Evolutionary conservation across 2,888 invertebrate genomes (phyloP), one percentile per base, ranked within the genome.

Genomic region (Nemotelus nigrinus): DNA sequence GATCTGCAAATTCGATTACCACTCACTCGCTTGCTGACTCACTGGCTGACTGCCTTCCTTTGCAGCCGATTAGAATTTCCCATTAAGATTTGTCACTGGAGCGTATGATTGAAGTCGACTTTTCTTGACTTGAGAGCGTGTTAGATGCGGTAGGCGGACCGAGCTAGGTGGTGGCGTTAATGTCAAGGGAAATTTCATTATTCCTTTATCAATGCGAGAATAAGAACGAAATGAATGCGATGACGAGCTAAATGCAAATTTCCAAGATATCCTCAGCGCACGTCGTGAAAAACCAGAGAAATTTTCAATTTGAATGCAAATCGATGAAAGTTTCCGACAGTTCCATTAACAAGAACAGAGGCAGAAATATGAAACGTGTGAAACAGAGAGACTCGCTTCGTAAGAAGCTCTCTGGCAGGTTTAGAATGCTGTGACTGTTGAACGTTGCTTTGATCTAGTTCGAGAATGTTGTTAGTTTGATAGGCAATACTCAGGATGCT

Each of bases 271-370:
- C 43, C 63, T 25, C 25, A 25, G 43, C 39, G 63, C 39, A 8
- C 39, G 43, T 43, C 3, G 43, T 39, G 43, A 63, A 63, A 63
- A 63, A 41, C 63, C 68, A 8, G 45, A 72, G 58, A 72, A 72
- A 58, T 72, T 64, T 72, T 72, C 72, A 72, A 72, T 72, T 72
- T 72, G 72, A 43, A 72, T 72, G 72, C 72, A 72, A 72, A 72
- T 72, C 72, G 45, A 72, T 44, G 58, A 41, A 41, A 41, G 63
- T 63, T 63, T 39, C 63, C 43, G 43, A 63, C 63, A 43, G 43
- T 63, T 63, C 63, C 57, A 47, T 60, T 64, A 25, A 25, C 25
- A 25, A 25, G 25, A 25, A 25, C 25, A 25, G 25, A 25, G 25
- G 25, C 25, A 25, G 25, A 25, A 25, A 25, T 25, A 25, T 25